Percentiles rank a stretch among this genome's conserved stretches.
Evolutionary conservation across 1,140 invertebrate genomes (phyloP).

Genomic region (Calephelis nemesis): DNA sequence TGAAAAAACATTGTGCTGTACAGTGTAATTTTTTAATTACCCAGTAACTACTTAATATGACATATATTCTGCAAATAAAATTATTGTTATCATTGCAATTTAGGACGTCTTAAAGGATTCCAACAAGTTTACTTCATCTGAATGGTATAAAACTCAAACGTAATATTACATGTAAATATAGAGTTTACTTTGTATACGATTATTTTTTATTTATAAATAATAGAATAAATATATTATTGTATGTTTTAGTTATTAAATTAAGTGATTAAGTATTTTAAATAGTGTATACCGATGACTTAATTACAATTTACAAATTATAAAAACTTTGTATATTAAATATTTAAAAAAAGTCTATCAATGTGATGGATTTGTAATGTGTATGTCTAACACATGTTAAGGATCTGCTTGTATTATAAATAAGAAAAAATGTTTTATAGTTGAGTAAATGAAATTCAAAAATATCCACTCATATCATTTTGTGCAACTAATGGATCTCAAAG

Average conservation of each 20-base stretch:
- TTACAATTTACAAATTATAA: not conserved
- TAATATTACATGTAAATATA: conserved; percentile 3
- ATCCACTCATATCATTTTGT: not conserved
- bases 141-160: not conserved
- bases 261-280: not conserved
- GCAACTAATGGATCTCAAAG: not conserved
- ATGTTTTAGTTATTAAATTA: conserved; percentile 1
- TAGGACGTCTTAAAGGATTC: not conserved
- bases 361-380: too few relatives aligned
- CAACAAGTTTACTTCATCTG: not conserved
- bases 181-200: conserved; percentile 6
- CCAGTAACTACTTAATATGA: too few relatives aligned
- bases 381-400: not conserved
- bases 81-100: too few relatives aligned
- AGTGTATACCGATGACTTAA: not conserved
- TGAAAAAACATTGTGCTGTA: too few relatives aligned
- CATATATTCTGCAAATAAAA: too few relatives aligned
- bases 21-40: too few relatives aligned
- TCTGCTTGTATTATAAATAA: not conserved
- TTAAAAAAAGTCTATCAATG: too few relatives aligned
- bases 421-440: not conserved
- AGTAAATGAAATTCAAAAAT: not conserved
- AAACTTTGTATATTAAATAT: too few relatives aligned
- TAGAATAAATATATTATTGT: conserved; percentile 7
- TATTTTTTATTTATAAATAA: conserved; percentile 8